Base-by-base conservation (phyloP, 2,113 vertebrate genomes). In the Clarias gariepinus region DNA sequence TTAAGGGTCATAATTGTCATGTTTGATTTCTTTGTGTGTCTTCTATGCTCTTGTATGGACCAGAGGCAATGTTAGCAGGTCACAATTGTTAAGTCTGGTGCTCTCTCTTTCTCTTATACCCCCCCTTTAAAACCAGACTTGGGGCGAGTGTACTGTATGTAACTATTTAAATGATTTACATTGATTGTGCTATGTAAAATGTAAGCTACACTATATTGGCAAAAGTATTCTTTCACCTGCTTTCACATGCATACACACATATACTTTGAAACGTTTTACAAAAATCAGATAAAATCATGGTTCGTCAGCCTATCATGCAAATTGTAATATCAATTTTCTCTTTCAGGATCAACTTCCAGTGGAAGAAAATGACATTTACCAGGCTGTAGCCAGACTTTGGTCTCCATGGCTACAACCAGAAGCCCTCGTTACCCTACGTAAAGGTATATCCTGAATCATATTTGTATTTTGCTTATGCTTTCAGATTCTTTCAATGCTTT, bases 281-380 rank as follows among this genome's bases (percentile, higher is more conserved):
- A n/a, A 52, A 41, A 36, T 10, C 18, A 1, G 30, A 11, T 28
- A 73, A 36, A 58, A 71, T 71, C 30, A 71, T 36, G 7, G 30
- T 19, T 9, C 2, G 7, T 36, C 68, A 36, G 30, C 15, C 21
- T 18, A 12, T n/a, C 80, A 13, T 60, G 1, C 30, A 21, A 73
- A 18, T 41, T 77, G 47, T 77, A 52, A 53, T 61, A 10, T 69
- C 19, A 53, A 41, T 69, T 47, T 41, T 83, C 11, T 89, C 36
- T 93, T 60, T 89, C 83, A 99, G 98, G 97, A 99, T 92, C 98
- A 99, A 90, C 92, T 98, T 91, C 96, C 96, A 53, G 76, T 91
- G 1, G 91, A 92, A 21, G 93, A 93, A 15, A 98, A 95, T 85
- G 94, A 94, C 87, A 92, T 99, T 87, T 99, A 99, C 84, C 89